Evolutionary conservation across 23 tunicate genomes (phyloP).

Genomic region (Aplidium turbinatum): DNA sequence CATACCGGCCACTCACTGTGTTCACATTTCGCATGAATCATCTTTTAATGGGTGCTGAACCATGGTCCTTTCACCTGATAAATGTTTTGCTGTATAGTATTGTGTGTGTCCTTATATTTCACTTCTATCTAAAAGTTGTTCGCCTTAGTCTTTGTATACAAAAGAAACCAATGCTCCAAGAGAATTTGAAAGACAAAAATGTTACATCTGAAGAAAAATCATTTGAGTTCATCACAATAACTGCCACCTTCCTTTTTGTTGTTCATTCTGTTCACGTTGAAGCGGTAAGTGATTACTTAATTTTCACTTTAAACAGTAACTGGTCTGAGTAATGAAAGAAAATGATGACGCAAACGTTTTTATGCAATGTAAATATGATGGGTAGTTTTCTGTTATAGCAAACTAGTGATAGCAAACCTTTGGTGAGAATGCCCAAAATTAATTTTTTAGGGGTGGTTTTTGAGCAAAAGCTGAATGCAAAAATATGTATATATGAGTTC

Average conservation of each 20-base stretch:
- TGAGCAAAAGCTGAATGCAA: no score
- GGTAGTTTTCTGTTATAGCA: no score
- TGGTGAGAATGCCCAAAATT: no score
- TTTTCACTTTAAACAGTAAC: neutral
- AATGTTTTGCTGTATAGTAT: constrained; percentile 57
- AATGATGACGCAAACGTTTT: neutral
- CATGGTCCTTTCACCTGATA: constrained; percentile 68
- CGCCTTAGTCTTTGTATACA: no score
- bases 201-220: neutral
- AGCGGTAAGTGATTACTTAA: constrained; percentile 53
- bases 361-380: constrained; percentile 2
- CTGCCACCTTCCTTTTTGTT: constrained; percentile 65
- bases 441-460: no score
- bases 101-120: constrained; percentile 53
- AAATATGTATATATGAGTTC: no score
- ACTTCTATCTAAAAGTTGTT: constrained; percentile 7
- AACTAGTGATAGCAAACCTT: no score
- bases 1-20: constrained; percentile 91
- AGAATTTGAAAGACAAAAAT: constrained; percentile 3
- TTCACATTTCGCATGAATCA: constrained; percentile 70
- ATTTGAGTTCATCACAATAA: constrained; percentile 16
- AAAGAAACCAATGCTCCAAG: no score
- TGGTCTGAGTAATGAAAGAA: neutral
- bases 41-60: constrained; percentile 53
- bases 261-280: constrained; percentile 90